These are phyloP conservation scores for Ifrita kowaldi DNA, from an alignment of 2,113 vertebrate genomes.

Conservation along the genomic window DNA sequence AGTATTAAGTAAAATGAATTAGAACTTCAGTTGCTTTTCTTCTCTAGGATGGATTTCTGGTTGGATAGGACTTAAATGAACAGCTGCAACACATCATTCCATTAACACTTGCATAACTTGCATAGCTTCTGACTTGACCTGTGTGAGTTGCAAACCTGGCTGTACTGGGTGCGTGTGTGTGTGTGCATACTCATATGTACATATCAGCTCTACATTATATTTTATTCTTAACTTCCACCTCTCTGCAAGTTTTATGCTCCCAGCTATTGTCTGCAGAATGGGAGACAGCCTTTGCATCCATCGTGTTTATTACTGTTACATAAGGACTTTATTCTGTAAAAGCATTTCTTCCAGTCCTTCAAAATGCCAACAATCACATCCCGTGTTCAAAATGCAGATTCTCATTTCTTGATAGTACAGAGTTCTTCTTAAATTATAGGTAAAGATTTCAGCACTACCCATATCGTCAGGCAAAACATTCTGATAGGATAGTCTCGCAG, in stretches of 20 bases:
- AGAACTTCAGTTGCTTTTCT: not conserved
- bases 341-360: not conserved
- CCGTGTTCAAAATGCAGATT: not conserved
- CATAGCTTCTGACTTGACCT: not conserved
- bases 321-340: not conserved
- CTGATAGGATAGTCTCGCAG: not conserved
- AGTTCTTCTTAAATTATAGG: not conserved
- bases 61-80: not conserved
- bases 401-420: not conserved
- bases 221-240: not conserved
- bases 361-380: not conserved
- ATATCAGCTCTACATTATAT: not conserved
- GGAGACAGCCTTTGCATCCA: not conserved
- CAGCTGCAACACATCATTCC: not conserved
- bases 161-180: not conserved
- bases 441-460: not conserved
- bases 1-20: not conserved
- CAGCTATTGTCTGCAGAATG: not conserved
- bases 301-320: not conserved
- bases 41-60: not conserved
- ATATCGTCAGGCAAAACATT: not conserved
- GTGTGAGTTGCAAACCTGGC: not conserved
- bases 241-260: not conserved
- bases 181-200: accelerated
- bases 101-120: not conserved